phyloP scores from a whole-genome alignment of 2,888 invertebrate genomes.

The Drosophila barbarae region DNA sequence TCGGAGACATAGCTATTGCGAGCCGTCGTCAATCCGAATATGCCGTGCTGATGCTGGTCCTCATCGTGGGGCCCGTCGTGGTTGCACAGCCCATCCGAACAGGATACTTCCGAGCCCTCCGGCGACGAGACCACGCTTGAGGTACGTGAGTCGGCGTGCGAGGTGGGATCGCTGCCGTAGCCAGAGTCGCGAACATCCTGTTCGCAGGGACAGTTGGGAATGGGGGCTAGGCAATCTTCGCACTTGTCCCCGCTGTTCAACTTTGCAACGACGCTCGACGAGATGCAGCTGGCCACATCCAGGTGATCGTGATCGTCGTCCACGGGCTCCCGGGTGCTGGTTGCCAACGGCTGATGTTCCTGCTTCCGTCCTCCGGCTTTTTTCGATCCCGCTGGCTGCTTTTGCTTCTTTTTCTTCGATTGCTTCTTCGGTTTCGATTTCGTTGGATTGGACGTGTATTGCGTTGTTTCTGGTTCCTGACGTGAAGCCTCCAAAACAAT shows the following conservation, averaged over 20 bases:
- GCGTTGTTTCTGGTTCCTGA: constrained; percentile 36
- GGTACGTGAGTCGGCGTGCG: constrained; percentile 84
- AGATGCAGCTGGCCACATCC: constrained; percentile 38
- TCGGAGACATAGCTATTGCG: constrained; percentile 56
- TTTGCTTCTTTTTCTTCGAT: constrained; percentile 72
- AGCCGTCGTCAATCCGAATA: constrained; percentile 42
- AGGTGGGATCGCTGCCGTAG: constrained; percentile 87
- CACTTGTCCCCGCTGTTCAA: constrained; percentile 58
- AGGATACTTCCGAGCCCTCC: constrained; percentile 94
- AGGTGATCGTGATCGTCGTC: constrained; percentile 43
- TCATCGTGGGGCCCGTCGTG: constrained; percentile 79
- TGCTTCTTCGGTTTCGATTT: constrained; percentile 71
- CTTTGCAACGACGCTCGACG: constrained; percentile 43
- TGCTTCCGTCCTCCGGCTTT: constrained; percentile 40
- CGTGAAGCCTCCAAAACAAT: constrained; percentile 50
- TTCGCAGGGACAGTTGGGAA: constrained; percentile 80
- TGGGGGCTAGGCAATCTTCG: constrained; percentile 71
- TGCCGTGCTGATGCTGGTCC: constrained; percentile 62
- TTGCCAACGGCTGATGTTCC: constrained; percentile 1
- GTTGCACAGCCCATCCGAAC: constrained; percentile 93
- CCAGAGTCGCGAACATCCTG: constrained; percentile 86
- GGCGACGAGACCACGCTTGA: constrained; percentile 91
- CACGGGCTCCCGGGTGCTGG: constrained; percentile 9
- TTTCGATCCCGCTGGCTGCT: constrained; percentile 46
- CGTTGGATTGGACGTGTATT: constrained; percentile 49